Percentiles rank a stretch among this genome's conserved stretches.
Evolutionary conservation across 2,797 vertebrate genomes (phyloP).

Genomic region (Cryptoprocta ferox): DNA sequence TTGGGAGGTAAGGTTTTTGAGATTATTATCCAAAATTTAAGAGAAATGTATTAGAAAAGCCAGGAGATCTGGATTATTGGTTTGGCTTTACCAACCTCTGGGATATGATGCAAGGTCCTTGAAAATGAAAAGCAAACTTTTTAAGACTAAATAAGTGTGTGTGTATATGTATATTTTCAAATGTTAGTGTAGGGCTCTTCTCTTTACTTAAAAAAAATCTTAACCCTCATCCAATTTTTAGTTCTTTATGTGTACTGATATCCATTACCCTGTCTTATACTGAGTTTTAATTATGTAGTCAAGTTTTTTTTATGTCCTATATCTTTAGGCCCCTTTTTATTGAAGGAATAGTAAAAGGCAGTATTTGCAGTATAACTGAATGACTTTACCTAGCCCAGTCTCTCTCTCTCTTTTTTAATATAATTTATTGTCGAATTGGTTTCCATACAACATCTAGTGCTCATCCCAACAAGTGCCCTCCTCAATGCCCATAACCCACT

Average conservation of each 20-base stretch:
- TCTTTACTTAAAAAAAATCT: not conserved
- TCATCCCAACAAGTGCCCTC: too few relatives aligned
- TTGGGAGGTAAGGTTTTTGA: not conserved
- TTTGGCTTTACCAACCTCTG: not conserved
- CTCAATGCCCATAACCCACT: too few relatives aligned
- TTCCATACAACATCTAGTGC: too few relatives aligned
- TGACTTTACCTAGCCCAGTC: not conserved
- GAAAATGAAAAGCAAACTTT: not conserved
- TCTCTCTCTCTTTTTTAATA: not conserved
- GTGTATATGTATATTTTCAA: not conserved
- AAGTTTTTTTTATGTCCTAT: not conserved
- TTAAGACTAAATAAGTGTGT: not conserved
- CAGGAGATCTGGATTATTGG: not conserved
- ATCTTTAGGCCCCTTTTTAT: not conserved
- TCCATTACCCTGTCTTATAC: not conserved
- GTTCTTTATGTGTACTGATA: not conserved
- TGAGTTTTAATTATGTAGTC: slow-evolving; percentile 5
- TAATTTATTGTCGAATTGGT: too few relatives aligned
- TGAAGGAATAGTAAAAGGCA: slow-evolving; percentile 19
- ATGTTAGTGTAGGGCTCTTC: not conserved
- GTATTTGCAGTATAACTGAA: not conserved
- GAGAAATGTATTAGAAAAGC: slow-evolving; percentile 7
- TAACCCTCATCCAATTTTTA: not conserved
- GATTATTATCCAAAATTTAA: not conserved
- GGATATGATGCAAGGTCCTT: not conserved